A percentile compares a stretch with the other conserved stretches of the same genome.
phyloP scores from a whole-genome alignment of 2,888 invertebrate genomes.

The Chymomyza caudatula region DNA sequence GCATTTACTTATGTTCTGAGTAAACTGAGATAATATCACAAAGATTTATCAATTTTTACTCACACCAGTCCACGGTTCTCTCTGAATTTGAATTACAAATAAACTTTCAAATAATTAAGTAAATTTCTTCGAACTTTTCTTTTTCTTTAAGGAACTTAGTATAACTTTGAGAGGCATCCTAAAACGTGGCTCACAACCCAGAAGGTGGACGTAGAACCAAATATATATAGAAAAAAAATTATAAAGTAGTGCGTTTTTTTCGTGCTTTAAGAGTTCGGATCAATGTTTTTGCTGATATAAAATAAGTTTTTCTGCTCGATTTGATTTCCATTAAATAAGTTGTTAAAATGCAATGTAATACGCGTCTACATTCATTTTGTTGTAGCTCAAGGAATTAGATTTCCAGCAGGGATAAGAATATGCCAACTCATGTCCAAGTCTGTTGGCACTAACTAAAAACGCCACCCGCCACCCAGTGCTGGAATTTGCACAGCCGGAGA shows the following conservation, averaged over 20 bases:
- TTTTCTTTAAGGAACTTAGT: too few species aligned
- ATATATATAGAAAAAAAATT: too few species aligned
- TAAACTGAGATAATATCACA: too few species aligned
- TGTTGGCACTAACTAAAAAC: background rate
- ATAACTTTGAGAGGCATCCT: too few species aligned
- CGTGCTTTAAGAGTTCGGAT: background rate
- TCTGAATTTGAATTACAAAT: too few species aligned
- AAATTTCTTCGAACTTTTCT: too few species aligned
- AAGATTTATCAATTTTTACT: too few species aligned
- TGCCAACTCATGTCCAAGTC: slow-evolving; percentile 59
- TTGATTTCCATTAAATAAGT: slow-evolving; percentile 72
- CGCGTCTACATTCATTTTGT: slow-evolving; percentile 34
- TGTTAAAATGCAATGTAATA: slow-evolving; percentile 70
- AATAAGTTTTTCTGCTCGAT: slow-evolving; percentile 72
- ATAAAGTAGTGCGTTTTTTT: background rate
- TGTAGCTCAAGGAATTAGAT: slow-evolving; percentile 40
- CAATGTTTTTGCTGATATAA: background rate
- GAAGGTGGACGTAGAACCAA: too few species aligned
- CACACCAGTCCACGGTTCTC: too few species aligned
- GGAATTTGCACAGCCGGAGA: slow-evolving; percentile 53
- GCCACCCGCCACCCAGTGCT: slow-evolving; percentile 17
- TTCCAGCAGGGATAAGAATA: slow-evolving; percentile 46
- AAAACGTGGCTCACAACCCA: too few species aligned
- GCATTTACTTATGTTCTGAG: too few species aligned
- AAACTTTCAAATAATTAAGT: too few species aligned